phyloP scores from a whole-genome alignment of 1,140 invertebrate genomes.

The Pseudachorutes palmiensis region DNA sequence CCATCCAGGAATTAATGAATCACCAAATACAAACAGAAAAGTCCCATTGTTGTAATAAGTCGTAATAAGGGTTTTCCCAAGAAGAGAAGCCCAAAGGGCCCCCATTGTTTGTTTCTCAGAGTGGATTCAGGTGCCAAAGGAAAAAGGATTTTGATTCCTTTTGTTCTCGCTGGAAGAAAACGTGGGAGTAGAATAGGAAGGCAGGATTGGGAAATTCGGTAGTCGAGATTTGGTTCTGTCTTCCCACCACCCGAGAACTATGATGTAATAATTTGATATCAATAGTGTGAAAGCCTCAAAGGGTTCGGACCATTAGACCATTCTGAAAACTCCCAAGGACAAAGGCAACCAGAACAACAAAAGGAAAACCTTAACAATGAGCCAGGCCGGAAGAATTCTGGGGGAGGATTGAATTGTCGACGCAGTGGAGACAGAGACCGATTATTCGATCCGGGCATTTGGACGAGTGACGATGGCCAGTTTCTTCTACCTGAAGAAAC shows the following conservation, averaged over 20 bases:
- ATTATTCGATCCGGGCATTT: not conserved
- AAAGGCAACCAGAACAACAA: not conserved
- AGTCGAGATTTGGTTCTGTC: not conserved
- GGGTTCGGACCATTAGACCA: not conserved
- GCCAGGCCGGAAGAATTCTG: not conserved
- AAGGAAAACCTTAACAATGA: not conserved
- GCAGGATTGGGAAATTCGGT: slow-evolving; percentile 5
- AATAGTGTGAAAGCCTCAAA: not conserved
- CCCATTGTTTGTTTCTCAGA: not conserved
- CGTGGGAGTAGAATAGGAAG: slow-evolving; percentile 5
- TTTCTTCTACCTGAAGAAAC: not conserved
- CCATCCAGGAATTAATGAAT: too few species aligned
- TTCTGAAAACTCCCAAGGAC: not conserved
- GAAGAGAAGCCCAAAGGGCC: not conserved
- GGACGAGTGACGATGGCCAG: not conserved
- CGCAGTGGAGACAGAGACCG: not conserved
- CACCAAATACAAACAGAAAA: too few species aligned
- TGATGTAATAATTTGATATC: slow-evolving; percentile 14
- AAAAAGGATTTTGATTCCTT: not conserved
- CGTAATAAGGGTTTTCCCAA: not conserved
- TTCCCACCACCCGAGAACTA: not conserved
- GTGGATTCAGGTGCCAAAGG: not conserved
- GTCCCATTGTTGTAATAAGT: not conserved
- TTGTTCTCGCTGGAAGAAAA: not conserved
- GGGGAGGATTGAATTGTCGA: slow-evolving; percentile 5